phyloP scores from a whole-genome alignment of 2,797 vertebrate genomes.

The Darevskia nairensis region DNA sequence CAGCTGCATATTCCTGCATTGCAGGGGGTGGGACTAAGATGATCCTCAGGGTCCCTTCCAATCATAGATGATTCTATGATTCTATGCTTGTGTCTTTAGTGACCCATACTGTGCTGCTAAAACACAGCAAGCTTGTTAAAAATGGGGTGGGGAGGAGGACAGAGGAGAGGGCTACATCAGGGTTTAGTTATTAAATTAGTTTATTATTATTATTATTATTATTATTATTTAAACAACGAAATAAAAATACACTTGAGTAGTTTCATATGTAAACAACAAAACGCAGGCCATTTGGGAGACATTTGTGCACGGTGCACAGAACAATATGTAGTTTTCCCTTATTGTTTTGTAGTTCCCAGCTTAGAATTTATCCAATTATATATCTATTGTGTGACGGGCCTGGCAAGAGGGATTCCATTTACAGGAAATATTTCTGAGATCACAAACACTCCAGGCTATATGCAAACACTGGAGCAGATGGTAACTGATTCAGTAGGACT shows the following conservation, averaged over 20 bases:
- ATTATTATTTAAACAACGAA: constrained; percentile 28
- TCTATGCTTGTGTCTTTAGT: constrained; percentile 1
- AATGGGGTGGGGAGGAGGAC: background rate
- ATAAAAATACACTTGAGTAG: constrained; percentile 53
- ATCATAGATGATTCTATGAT: too few relatives aligned
- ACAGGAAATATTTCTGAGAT: constrained; percentile 86
- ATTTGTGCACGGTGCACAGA: constrained; percentile 44
- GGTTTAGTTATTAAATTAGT: constrained; percentile 57
- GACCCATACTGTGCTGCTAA: background rate
- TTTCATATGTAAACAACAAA: constrained; percentile 64
- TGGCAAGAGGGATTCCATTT: constrained; percentile 79
- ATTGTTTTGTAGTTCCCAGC: constrained; percentile 77
- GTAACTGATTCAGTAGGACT: constrained; percentile 78
- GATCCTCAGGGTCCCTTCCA: too few relatives aligned
- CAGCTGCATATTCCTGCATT: too few relatives aligned
- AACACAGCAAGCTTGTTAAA: background rate
- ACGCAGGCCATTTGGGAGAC: constrained; percentile 31
- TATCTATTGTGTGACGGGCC: constrained; percentile 80
- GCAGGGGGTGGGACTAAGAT: too few relatives aligned
- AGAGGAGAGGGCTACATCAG: constrained; percentile 33
- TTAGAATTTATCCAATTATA: constrained; percentile 79
- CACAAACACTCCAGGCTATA: constrained; percentile 81
- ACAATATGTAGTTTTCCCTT: constrained; percentile 59
- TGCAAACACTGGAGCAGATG: constrained; percentile 87
- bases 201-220: too few relatives aligned